Evolutionary conservation across 2,888 invertebrate genomes (phyloP).

Genomic region (Chrysina gloriosa): DNA sequence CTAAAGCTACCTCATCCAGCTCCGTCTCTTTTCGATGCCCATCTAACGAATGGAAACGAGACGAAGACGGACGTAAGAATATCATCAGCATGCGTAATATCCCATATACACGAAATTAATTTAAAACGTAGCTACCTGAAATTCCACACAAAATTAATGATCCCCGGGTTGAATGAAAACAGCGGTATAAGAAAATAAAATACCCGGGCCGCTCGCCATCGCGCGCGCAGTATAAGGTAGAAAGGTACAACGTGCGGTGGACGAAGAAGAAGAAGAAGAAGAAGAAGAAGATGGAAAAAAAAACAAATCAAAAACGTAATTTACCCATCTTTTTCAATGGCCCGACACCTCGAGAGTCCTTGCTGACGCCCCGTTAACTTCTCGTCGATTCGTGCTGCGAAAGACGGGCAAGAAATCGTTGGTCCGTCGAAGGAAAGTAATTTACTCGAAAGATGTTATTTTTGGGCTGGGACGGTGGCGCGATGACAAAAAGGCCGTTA

Average conservation of each 20-base stretch:
- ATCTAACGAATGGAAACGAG: not conserved
- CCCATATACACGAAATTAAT: constrained; percentile 38
- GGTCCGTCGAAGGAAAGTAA: constrained; percentile 51
- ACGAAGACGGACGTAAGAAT: constrained; percentile 2
- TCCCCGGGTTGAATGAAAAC: constrained; percentile 57
- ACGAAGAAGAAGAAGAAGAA: not conserved
- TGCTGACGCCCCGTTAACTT: constrained; percentile 34
- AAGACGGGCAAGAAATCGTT: constrained; percentile 23
- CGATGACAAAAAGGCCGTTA: constrained; percentile 53
- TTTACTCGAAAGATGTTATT: constrained; percentile 56
- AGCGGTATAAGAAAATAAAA: constrained; percentile 44
- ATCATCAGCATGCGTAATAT: constrained; percentile 27
- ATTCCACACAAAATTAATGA: constrained; percentile 56
- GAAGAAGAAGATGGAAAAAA: constrained; percentile 47
- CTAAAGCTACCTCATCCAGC: not conserved
- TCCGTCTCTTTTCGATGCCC: not conserved
- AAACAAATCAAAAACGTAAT: constrained; percentile 51
- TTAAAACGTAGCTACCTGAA: constrained; percentile 54
- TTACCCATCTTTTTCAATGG: constrained; percentile 48
- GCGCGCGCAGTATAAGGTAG: not conserved
- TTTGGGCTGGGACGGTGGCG: constrained; percentile 48
- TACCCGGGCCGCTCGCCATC: too few species aligned
- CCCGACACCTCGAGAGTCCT: constrained; percentile 50
- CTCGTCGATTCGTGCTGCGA: not conserved
- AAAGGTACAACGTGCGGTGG: not conserved